Percentiles rank a stretch among this genome's conserved stretches.
Conservation (phyloP, 1,140 invertebrate species). For the Aphaenogaster ashmeadi region DNA sequence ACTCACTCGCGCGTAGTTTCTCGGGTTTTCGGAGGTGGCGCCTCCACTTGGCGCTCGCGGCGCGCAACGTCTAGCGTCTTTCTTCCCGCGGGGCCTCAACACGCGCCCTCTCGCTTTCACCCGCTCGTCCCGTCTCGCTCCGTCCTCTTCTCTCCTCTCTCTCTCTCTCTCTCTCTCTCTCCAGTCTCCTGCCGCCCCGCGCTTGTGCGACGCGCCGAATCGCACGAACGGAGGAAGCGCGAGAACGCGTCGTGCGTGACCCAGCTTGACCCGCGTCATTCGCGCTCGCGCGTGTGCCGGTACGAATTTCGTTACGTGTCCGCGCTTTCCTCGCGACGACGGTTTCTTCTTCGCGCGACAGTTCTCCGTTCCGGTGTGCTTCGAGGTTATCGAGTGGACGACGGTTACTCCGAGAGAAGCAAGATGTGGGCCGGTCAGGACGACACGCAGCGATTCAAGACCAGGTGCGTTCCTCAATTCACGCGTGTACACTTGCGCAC, state of each 20-base stretch:
- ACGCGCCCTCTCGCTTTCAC: not conserved
- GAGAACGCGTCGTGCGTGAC: constrained; percentile 51
- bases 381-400: constrained; percentile 28
- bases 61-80: constrained; percentile 32
- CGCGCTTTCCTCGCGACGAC: not conserved
- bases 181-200: not conserved
- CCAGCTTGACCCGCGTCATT: constrained; percentile 71
- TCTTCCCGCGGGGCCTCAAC: constrained; percentile 3
- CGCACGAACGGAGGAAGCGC: constrained; percentile 51
- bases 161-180: not conserved
- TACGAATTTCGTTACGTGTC: constrained; percentile 32
- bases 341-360: not conserved
- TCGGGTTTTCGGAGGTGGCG: constrained; percentile 74
- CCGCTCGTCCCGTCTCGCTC: not conserved
- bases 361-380: constrained; percentile 6
- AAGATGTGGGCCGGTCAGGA: constrained; percentile 84
- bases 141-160: not conserved
- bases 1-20: constrained; percentile 41
- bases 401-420: not conserved
- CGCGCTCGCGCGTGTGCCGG: constrained; percentile 59
- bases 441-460: constrained; percentile 83
- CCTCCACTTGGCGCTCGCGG: constrained; percentile 63
- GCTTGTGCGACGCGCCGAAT: constrained; percentile 8
- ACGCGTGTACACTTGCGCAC: not conserved
- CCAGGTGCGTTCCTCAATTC: constrained; percentile 77